Conservation (phyloP, 2,888 invertebrate species). For the Xestia c-nigrum region DNA sequence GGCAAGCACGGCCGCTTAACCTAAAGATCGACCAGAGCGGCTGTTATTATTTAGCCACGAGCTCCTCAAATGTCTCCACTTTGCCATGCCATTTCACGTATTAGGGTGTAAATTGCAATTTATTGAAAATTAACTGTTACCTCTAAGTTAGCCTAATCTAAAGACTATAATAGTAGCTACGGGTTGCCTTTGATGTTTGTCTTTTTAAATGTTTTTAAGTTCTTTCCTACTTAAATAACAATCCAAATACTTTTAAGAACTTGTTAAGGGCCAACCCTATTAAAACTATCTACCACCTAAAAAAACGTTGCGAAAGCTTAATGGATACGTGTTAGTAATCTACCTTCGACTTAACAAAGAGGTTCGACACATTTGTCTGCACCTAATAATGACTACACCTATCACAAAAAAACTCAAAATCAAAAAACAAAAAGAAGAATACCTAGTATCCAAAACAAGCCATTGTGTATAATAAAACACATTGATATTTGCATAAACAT, state of each 20-base stretch:
- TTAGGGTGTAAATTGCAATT: neutral
- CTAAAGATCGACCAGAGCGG: too few species aligned
- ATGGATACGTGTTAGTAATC: neutral
- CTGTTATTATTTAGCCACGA: too few species aligned
- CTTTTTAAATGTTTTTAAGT: neutral
- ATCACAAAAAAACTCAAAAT: slow-evolving; percentile 4
- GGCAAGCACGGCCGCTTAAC: too few species aligned
- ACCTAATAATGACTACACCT: too few species aligned
- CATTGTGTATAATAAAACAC: slow-evolving; percentile 45
- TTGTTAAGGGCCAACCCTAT: neutral
- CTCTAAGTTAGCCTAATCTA: neutral
- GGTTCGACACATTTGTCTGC: too few species aligned
- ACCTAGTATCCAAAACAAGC: slow-evolving; percentile 1
- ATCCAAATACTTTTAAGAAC: neutral
- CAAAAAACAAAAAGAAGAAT: slow-evolving; percentile 10
- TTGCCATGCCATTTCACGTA: neutral
- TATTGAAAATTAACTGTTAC: neutral
- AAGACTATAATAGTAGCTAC: neutral
- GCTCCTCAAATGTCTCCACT: too few species aligned
- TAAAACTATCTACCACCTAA: slow-evolving; percentile 3
- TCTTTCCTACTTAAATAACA: neutral
- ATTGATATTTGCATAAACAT: slow-evolving; percentile 50
- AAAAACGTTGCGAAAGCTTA: slow-evolving; percentile 14
- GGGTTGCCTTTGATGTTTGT: neutral
- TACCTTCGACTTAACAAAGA: neutral